Percentiles rank a stretch among this genome's conserved stretches.
These are phyloP conservation scores for Crocodylus rhombifer DNA, from an alignment of 2,797 vertebrate species.

Conservation along the genomic window DNA sequence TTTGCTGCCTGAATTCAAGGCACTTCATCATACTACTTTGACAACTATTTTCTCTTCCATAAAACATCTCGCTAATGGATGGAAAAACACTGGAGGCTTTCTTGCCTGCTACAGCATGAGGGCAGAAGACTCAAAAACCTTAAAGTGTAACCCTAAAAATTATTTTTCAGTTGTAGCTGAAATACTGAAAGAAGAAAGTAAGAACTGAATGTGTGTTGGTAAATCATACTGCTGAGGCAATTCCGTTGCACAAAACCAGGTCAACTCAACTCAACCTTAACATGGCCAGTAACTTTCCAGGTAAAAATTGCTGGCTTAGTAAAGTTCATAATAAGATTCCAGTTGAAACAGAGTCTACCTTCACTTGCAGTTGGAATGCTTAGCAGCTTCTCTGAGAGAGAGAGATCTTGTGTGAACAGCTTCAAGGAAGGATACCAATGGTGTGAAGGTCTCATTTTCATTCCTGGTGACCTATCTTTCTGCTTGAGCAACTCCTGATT, in stretches of 20 bases:
- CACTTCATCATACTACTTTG: not conserved
- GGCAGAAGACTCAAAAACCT: not conserved
- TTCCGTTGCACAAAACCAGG: not conserved
- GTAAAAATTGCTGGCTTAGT: not conserved
- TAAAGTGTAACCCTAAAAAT: not conserved
- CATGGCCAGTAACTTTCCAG: not conserved
- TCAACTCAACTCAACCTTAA: not conserved
- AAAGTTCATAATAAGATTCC: not conserved
- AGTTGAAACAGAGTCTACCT: not conserved
- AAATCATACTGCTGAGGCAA: not conserved
- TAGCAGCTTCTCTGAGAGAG: not conserved
- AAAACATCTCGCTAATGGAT: not conserved
- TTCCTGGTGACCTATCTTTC: not conserved
- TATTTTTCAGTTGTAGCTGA: not conserved
- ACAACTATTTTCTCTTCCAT: not conserved
- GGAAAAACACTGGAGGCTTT: not conserved
- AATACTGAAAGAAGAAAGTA: slow-evolving; percentile 2
- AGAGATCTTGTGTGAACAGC: not conserved
- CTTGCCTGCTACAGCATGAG: not conserved
- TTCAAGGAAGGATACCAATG: not conserved
- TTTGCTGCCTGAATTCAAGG: not conserved
- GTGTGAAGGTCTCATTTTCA: not conserved
- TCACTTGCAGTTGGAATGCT: not conserved
- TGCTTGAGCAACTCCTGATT: not conserved
- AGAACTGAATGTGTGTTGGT: not conserved